Conservation (phyloP, 2,113 vertebrate species). For the Lophochroa leadbeateri region DNA sequence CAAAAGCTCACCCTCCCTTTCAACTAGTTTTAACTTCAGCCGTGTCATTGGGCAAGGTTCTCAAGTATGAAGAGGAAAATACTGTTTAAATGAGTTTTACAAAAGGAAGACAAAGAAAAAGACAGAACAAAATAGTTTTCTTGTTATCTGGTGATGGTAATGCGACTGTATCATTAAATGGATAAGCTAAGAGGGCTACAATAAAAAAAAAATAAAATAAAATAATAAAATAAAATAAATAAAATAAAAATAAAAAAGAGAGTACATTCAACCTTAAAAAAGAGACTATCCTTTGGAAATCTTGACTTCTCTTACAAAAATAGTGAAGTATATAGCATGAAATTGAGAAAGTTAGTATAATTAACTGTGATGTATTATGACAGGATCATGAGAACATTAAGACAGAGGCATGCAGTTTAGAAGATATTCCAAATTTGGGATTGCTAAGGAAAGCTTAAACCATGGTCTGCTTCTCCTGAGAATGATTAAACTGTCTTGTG, state of each 20-base stretch:
- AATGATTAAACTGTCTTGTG: not conserved
- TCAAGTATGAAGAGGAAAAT: constrained; percentile 23
- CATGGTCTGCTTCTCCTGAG: not conserved
- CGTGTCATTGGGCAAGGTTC: constrained; percentile 36
- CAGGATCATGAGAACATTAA: not conserved
- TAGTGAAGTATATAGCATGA: not conserved
- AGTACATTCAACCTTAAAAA: not conserved
- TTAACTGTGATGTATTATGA: not conserved
- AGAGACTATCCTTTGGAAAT: not conserved
- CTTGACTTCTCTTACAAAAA: constrained; percentile 5
- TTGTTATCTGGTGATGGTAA: constrained; percentile 20
- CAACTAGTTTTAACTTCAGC: constrained; percentile 59
- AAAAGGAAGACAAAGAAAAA: not conserved
- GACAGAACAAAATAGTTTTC: constrained; percentile 10
- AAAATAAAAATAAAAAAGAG: not conserved
- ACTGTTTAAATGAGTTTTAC: too few relatives aligned
- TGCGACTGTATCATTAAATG: constrained; percentile 1
- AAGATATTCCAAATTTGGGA: not conserved
- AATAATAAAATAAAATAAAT: not conserved
- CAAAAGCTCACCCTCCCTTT: constrained; percentile 71
- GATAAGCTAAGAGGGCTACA: constrained; percentile 6
- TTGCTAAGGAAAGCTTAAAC: not conserved
- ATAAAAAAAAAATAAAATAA: not conserved
- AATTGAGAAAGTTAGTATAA: constrained; percentile 7
- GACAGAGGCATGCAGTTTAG: not conserved